Base-by-base conservation (phyloP, 2,113 vertebrate species). In the Phrynosoma platyrhinos region DNA sequence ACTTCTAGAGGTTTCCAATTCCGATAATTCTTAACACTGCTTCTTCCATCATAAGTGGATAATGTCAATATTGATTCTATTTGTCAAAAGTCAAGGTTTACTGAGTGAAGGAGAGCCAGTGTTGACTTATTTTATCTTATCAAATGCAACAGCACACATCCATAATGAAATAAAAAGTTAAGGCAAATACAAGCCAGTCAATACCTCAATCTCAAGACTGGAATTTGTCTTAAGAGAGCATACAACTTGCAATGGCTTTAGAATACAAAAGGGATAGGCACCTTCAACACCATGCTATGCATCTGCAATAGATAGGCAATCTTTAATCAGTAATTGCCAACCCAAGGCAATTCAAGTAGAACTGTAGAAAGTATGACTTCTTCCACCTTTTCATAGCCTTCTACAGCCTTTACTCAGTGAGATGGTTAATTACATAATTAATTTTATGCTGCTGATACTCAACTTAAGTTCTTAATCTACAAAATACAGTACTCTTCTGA, bases 81-180 rank as follows among this genome's bases (percentile, higher is more conserved):
- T 68, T 52, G 77, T 68, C 74, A 8, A 68, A 88, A 68, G 58
- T 82, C 72, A 55, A 79, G 40, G 32, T 58, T 88, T 83, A 82
- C 62, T 71, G 40, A 76, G 72, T 25, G 55, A 47, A 36, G n/a
- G n/a, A 53, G 9, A 77, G 14, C 68, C 21, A 66, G 27, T 88
- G 58, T 83, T 88, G 80, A 76, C 42, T 40, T 52, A 83, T 21
- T 30, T 68, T 40, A 52, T 66, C 55, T 77, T 83, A 68, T 77
- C 72, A 83, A 88, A 88, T 88, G 80, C 80, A 83, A 68, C 42
- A 53, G 87, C 80, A 77, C 14, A 77, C 30, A 83, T 68, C 58
- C 42, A 83, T 52, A 77, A 53, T 77, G n/a, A 66, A 47, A 77
- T 88, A n/a, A 40, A 77, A 69, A 53, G 58, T 83, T 77, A 77